phyloP scores from a whole-genome alignment of 92 coral and sea anemone genomes.

The Diadumene lineata region DNA sequence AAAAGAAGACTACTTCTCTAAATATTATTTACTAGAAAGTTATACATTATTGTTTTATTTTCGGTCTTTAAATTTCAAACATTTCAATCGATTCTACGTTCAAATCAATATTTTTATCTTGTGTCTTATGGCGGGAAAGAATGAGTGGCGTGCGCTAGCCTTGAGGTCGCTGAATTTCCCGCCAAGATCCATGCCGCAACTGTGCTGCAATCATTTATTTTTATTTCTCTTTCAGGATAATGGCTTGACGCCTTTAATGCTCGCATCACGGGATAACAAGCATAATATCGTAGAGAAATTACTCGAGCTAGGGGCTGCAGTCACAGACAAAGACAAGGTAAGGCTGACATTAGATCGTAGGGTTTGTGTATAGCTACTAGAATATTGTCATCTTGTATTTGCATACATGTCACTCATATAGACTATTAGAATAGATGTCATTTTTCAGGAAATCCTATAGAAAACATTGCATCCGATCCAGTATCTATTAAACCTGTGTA shows the following conservation, averaged over 20 bases:
- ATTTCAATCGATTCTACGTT: no score
- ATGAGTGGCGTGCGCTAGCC: not conserved
- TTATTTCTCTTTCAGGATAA: constrained; percentile 62
- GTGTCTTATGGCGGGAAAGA: not conserved
- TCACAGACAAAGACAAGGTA: constrained; percentile 79
- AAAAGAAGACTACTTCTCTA: no score
- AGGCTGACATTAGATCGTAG: not conserved
- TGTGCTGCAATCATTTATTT: not conserved
- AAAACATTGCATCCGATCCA: constrained; percentile 6
- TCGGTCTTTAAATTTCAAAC: no score
- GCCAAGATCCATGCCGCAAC: not conserved
- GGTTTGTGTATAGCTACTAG: not conserved
- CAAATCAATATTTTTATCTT: not conserved
- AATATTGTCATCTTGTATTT: constrained; percentile 5
- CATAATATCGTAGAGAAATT: constrained; percentile 88
- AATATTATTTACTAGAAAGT: no score
- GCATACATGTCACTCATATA: constrained; percentile 17
- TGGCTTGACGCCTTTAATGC: constrained; percentile 98
- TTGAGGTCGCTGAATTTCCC: not conserved
- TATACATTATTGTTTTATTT: no score
- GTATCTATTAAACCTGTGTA: not conserved
- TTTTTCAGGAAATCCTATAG: constrained; percentile 6
- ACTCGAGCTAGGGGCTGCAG: constrained; percentile 85
- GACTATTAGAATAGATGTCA: constrained; percentile 2
- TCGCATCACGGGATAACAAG: constrained; percentile 91